A percentile compares a stretch with the other conserved stretches of the same genome.
These are phyloP conservation scores for Nibea albiflora DNA, from an alignment of 2,113 vertebrate genomes.

Conservation along the genomic window DNA sequence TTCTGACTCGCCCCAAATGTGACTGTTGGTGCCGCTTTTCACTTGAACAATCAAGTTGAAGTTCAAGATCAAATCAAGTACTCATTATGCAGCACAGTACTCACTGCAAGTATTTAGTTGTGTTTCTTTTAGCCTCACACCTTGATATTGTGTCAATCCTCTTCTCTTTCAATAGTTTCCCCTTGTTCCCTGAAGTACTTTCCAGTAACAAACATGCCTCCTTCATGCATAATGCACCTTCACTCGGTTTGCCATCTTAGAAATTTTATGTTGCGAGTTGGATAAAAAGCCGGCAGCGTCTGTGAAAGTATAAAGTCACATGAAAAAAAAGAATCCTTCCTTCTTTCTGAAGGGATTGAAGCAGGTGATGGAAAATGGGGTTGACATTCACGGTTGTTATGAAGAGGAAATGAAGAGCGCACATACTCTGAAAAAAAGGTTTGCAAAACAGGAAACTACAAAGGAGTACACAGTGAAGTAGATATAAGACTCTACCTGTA, in stretches of 20 bases:
- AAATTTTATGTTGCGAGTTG: constrained; percentile 9
- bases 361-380: constrained; percentile 13
- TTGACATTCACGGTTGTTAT: constrained; percentile 49
- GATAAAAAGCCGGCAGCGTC: constrained; percentile 20
- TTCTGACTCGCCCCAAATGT: too few species aligned
- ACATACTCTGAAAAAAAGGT: constrained; percentile 1
- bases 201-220: background rate
- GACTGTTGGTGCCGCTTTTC: too few species aligned
- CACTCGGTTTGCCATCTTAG: constrained; percentile 2
- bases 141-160: background rate
- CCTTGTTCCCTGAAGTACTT: background rate
- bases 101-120: background rate
- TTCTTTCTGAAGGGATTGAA: constrained; percentile 9
- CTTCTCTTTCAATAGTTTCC: background rate
- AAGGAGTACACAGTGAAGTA: constrained; percentile 13
- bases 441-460: background rate
- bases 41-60: too few species aligned
- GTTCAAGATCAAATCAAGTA: too few species aligned
- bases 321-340: constrained; percentile 6
- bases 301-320: constrained; percentile 31
- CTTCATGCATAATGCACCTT: constrained; percentile 30
- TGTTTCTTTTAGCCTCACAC: background rate
- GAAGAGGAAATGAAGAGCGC: constrained; percentile 23
- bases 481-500: constrained; percentile 85
- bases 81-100: background rate